Base-by-base conservation (phyloP, 1,140 invertebrate species). In the Pygmarrhopalites habei region DNA sequence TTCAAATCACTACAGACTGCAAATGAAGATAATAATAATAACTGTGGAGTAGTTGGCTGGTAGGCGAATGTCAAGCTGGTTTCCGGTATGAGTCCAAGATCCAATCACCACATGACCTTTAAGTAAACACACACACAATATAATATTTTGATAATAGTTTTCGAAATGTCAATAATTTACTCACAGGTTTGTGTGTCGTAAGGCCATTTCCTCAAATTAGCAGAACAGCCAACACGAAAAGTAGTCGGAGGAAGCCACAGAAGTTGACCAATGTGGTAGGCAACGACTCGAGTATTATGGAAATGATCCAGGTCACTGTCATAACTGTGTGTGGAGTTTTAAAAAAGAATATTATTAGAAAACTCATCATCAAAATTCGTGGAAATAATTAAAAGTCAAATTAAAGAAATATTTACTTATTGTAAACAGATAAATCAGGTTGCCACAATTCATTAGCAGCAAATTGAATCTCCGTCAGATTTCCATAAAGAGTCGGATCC, bases 371-470 rank as follows among this genome's bases (percentile, higher is more conserved):
- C n/a, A n/a, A n/a, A n/a, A n/a, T n/a, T n/a, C n/a, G n/a, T n/a
- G n/a, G n/a, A n/a, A n/a, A n/a, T n/a, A n/a, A n/a, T n/a, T n/a
- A n/a, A n/a, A n/a, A n/a, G n/a, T n/a, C n/a, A n/a, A n/a, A n/a
- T n/a, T n/a, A n/a, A n/a, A n/a, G n/a, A n/a, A n/a, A n/a, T n/a
- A n/a, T 57, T 70, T 70, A 77, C 76, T 76, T 77, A 64, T 78
- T 78, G 51, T 76, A 78, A n/a, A 78, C 73, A 19, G 74, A 69
- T 30, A 78, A 64, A 70, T 78, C 77, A 2, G 77, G 77, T 62
- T 72, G 72, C 77, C 77, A 78, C 21, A 79, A 66, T 64, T 73
- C 74, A 29, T 71, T 58, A 2, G 73, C 62, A 14, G 73, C 75
- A 39, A 78, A 74, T 28, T 76, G 70, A 12, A 78, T 74, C n/a